Evolutionary conservation across 2,797 vertebrate genomes (phyloP).

Genomic region (Takifugu ocellatus): DNA sequence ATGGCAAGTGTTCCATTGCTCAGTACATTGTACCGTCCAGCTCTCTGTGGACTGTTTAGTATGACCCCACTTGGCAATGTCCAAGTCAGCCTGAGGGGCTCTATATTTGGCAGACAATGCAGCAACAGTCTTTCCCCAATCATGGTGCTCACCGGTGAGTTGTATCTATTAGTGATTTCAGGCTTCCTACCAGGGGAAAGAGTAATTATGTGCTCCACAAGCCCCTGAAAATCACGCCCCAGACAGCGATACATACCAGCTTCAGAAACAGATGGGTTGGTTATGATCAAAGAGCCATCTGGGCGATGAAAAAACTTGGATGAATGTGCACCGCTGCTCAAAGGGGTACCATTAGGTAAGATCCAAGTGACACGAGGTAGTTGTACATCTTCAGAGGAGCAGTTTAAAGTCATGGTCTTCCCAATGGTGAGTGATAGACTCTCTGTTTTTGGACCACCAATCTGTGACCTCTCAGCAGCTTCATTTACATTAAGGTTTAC

Average conservation of each 20-base stretch:
- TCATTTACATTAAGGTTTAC: slow-evolving; percentile 81
- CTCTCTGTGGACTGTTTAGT: slow-evolving; percentile 77
- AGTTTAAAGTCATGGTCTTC: slow-evolving; percentile 83
- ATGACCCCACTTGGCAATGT: slow-evolving; percentile 82
- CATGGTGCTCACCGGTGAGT: slow-evolving; percentile 77
- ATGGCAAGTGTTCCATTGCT: slow-evolving; percentile 85
- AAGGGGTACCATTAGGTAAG: slow-evolving; percentile 80
- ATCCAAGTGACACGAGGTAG: slow-evolving; percentile 79
- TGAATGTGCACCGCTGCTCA: slow-evolving; percentile 69
- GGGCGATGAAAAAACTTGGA: slow-evolving; percentile 79
- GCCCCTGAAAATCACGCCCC: slow-evolving; percentile 73
- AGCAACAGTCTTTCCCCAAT: slow-evolving; percentile 84
- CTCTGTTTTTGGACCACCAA: slow-evolving; percentile 68
- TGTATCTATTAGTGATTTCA: slow-evolving; percentile 75
- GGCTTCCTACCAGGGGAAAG: slow-evolving; percentile 79
- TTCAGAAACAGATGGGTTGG: slow-evolving; percentile 75
- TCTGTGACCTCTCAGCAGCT: slow-evolving; percentile 62
- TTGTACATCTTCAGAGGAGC: slow-evolving; percentile 74
- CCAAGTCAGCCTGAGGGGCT: slow-evolving; percentile 76
- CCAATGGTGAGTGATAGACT: slow-evolving; percentile 77
- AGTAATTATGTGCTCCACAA: slow-evolving; percentile 75
- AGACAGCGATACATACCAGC: slow-evolving; percentile 85
- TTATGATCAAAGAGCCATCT: slow-evolving; percentile 83
- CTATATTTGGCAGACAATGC: slow-evolving; percentile 74
- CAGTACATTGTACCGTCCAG: slow-evolving; percentile 80